Conservation (phyloP, 2,797 vertebrate genomes). For the Fringilla coelebs region DNA sequence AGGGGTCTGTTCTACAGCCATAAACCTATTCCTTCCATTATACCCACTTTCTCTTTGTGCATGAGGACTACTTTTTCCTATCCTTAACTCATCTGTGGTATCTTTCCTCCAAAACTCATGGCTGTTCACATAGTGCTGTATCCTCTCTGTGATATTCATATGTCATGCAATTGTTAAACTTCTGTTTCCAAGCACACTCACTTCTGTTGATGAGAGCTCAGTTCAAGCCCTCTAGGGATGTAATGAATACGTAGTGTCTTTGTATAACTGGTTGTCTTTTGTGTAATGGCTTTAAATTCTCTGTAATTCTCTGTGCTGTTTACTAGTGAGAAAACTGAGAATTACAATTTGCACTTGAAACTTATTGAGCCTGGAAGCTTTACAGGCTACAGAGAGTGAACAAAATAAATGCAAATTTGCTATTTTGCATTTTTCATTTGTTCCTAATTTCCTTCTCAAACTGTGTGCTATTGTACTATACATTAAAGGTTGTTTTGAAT, state of each 20-base stretch:
- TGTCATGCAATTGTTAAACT: neutral
- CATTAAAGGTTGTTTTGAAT: neutral
- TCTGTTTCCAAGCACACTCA: neutral
- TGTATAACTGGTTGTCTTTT: neutral
- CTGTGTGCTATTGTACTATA: neutral
- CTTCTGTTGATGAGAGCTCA: neutral
- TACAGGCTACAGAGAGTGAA: neutral
- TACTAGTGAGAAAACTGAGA: neutral
- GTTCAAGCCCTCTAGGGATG: neutral
- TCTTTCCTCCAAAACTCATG: neutral
- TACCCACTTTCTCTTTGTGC: neutral
- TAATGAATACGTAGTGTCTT: neutral
- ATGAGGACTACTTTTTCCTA: neutral
- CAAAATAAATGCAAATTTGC: neutral
- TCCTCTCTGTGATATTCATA: neutral
- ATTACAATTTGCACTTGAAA: neutral
- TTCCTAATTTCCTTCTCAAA: neutral
- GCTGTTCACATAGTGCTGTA: neutral
- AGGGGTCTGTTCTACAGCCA: neutral
- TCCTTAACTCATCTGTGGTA: neutral
- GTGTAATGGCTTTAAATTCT: neutral
- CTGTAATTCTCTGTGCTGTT: neutral
- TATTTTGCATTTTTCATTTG: neutral
- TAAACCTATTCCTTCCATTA: neutral
- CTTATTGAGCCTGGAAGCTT: neutral